Evolutionary conservation across 2,113 vertebrate genomes (phyloP), one percentile per base, ranked within the genome.

Genomic region (Chloropsis cyanopogon): DNA sequence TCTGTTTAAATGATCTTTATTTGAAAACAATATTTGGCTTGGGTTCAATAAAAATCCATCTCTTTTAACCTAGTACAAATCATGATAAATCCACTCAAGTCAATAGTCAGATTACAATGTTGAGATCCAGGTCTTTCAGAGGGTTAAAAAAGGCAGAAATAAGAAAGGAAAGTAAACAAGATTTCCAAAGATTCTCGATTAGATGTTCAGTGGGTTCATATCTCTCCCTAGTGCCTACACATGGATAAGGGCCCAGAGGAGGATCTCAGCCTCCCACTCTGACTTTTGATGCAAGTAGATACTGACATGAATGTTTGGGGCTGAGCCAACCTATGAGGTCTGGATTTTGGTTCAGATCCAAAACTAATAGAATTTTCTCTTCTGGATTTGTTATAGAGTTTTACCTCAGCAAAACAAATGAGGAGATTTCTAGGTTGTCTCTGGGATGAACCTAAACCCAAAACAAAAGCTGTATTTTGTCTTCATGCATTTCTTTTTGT

Each of bases 201-300:
- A 94, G 93, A 88, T 93, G 53, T 94, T 88, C 49, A 71, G 29
- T 56, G 46, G 25, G 9, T 86, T 92, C 37, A 37, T 90, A 86
- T 71, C 73, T 94, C 49, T 96, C 54, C 41, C 31, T 72, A 25
- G 26, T 85, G 91, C 63, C 66, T 69, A 72, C 71, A 95, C 60
- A 95, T 17, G 71, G 86, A 37, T 68, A 42, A 88, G 37, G 64
- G 64, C 76, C 31, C 47, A 63, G 24, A 76, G 39, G n/a, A 93
- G 68, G 69, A 90, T 68, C 82, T 95, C 82, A 94, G 64, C 53
- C 94, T 95, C 94, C 93, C 76, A 81, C 94, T 96, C 52, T 19
- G 71, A 52, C 28, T 88, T 93, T 86, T 92, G 90, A 92, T 93
- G 68, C 60, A 88, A 86, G 76, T 15, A 88, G 52, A 94, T 84